Base-by-base conservation (phyloP, 2,797 vertebrate species). In the Ambastaia sidthimunki region DNA sequence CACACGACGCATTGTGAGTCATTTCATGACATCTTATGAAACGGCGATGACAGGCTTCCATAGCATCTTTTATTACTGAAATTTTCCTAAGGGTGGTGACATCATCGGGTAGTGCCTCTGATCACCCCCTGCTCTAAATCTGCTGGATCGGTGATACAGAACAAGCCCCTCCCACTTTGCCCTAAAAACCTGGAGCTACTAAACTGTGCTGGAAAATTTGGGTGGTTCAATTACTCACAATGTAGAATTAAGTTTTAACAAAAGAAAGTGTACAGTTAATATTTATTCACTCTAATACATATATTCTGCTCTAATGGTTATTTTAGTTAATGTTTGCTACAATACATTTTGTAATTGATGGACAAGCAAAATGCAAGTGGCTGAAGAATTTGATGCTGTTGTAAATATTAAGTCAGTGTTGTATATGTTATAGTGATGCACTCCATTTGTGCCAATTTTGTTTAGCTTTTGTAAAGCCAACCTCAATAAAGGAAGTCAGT, bases 21-120 rank as follows among this genome's bases (percentile, higher is more conserved):
- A 21, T 72, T 83, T 78, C 57, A 84, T 88, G 84, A 89, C 88
- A 86, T 91, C 88, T 91, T 84, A 62, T 82, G 82, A 82, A 89
- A 85, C 86, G 86, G 88, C 88, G 89, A 83, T 81, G 73, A 85
- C 54, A 66, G 71, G 67, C 71, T 87, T 93, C 88, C 92, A 88
- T 91, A 85, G 86, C 71, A 84, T 90, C 89, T 89, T 92, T 94
- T 91, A 91, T 90, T 68, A 84, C 86, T 86, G 84, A 85, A 91
- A 86, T 85, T 89, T 89, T 86, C 89, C 87, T 90, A 83, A 92
- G 87, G 87, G 78, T 82, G 83, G 90, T 93, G 90, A 93, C 90
- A 86, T 93, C 92, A 93, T 92, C 88, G 90, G 88, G 89, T 90
- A 83, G 68, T 82, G 66, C 74, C 86, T 84, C 85, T 76, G 66